Conservation (phyloP, 2,888 invertebrate species). For the Erebia aethiops region DNA sequence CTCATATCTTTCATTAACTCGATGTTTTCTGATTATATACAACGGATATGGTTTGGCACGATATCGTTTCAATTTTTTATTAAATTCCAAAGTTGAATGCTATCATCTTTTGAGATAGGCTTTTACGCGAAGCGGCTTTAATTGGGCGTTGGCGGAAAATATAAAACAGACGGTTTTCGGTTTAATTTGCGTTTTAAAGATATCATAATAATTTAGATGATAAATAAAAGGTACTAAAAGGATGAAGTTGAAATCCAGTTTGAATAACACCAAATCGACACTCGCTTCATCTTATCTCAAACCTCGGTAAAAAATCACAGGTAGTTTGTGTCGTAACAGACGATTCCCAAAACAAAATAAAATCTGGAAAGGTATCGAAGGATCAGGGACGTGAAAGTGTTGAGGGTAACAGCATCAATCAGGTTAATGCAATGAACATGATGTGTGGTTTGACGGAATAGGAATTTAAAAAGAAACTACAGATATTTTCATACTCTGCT, state of each 20-base stretch:
- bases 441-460: constrained; percentile 45
- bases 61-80: neutral
- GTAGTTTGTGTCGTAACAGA: neutral
- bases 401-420: constrained; percentile 51
- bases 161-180: too few species aligned
- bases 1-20: constrained; percentile 21
- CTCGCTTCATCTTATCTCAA: neutral
- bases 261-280: neutral
- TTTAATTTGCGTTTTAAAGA: too few species aligned
- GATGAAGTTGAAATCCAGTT: neutral
- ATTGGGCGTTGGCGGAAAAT: neutral
- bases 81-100: neutral
- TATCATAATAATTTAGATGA: neutral
- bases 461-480: neutral
- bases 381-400: constrained; percentile 56
- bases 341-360: constrained; percentile 8
- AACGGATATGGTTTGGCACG: neutral
- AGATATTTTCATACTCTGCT: neutral
- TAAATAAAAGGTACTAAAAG: neutral
- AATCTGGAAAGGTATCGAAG: constrained; percentile 44
- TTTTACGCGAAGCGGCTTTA: neutral
- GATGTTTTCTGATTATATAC: constrained; percentile 15
- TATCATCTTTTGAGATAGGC: neutral
- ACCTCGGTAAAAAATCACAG: neutral
- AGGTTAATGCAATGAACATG: constrained; percentile 44